Evolutionary conservation across 2,797 vertebrate genomes (phyloP), one percentile per base, ranked within the genome.

Genomic region (Coregonus suidteri): DNA sequence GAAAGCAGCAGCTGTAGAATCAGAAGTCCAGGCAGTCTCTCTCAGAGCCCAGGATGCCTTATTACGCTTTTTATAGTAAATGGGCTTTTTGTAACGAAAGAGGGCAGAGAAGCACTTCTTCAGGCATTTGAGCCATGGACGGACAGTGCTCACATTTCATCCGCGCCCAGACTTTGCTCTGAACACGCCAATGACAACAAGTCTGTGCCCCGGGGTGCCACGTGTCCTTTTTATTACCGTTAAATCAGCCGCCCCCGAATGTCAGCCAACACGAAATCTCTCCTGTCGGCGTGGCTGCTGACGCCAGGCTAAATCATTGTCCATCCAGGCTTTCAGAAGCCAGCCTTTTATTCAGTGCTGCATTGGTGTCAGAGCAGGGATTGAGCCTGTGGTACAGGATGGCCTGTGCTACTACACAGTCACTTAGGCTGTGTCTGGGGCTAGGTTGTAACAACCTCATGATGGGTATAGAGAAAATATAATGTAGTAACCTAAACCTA

Each of bases 161-260:
- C 83, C n/a, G 35, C 79, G 16, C 30, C 15, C 35, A 0, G 11
- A 16, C 66, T 78, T 20, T 18, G 80, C 79, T 77, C 77, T 25
- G 73, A 84, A 83, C 82, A 64, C 67, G 35, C 62, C 85, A 75
- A 79, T 70, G 83, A 88, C 89, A 86, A 86, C 87, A 87, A 88
- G 85, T 79, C 88, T 68, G 76, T 72, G 82, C 83, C 92, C 90
- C 9, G 15, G 56, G 90, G 92, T 85, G 11, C 79, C 14, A 4
- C 70, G 11, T 74, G 87, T 92, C 92, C 91, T 91, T 92, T 91
- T 85, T 88, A 89, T 90, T 87, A 64, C 82, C 85, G 74, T 89
- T 89, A 90, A 86, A 89, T 87, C 87, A 79, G 77, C 75, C 74
- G 16, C 72, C 41, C 9, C 80, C 73, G 84, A 90, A 90, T 91